Evolutionary conservation across 2,888 invertebrate genomes (phyloP).

Genomic region (Nasonia oneida): DNA sequence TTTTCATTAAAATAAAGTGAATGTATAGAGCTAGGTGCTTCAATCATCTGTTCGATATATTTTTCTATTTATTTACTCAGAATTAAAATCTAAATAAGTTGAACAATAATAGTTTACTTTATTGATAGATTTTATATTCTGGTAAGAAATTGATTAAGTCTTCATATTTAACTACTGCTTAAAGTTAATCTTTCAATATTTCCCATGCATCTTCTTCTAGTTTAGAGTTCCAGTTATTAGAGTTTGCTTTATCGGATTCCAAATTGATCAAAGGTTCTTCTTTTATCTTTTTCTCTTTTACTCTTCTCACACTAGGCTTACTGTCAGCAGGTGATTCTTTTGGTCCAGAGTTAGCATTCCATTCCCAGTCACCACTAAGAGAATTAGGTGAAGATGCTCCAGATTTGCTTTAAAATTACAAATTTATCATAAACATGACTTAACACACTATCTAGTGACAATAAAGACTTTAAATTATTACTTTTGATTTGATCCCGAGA

Average conservation of each 20-base stretch:
- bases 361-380: slow-evolving; percentile 72
- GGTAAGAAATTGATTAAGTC: slow-evolving; percentile 53
- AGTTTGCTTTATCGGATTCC: slow-evolving; percentile 70
- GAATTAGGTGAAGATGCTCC: slow-evolving; percentile 67
- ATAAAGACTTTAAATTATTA: slow-evolving; percentile 62
- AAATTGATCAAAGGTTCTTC: slow-evolving; percentile 73
- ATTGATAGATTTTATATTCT: slow-evolving; percentile 50
- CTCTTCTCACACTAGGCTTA: slow-evolving; percentile 65
- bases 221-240: slow-evolving; percentile 72
- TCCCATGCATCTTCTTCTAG: slow-evolving; percentile 77
- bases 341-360: slow-evolving; percentile 68
- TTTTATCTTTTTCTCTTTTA: slow-evolving; percentile 68
- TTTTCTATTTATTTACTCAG: slow-evolving; percentile 38
- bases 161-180: slow-evolving; percentile 63
- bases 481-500: slow-evolving; percentile 71
- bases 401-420: slow-evolving; percentile 62
- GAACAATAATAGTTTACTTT: slow-evolving; percentile 45
- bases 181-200: slow-evolving; percentile 75
- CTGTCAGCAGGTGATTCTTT: slow-evolving; percentile 65
- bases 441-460: slow-evolving; percentile 30
- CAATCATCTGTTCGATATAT: slow-evolving; percentile 32
- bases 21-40: slow-evolving; percentile 24
- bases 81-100: slow-evolving; percentile 57
- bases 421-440: slow-evolving; percentile 8
- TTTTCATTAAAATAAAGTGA: slow-evolving; percentile 39